Percentiles rank a stretch among this genome's conserved stretches.
These are phyloP conservation scores for Siniperca obscura DNA, from an alignment of 2,797 vertebrate species.

Conservation along the genomic window DNA sequence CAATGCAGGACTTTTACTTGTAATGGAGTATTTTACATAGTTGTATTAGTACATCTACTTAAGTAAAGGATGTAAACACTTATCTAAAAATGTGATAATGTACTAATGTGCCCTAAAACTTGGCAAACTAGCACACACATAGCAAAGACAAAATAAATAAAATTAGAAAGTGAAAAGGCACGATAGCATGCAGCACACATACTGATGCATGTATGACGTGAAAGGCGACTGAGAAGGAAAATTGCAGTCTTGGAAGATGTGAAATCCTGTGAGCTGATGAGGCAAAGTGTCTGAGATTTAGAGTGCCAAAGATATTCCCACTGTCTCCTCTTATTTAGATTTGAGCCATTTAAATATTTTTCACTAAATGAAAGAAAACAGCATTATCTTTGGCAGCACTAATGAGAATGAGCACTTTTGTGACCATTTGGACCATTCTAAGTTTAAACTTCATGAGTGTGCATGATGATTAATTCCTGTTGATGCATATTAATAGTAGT, in stretches of 20 bases:
- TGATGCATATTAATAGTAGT: not conserved
- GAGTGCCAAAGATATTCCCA: not conserved
- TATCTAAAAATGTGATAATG: not conserved
- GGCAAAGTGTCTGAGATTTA: not conserved
- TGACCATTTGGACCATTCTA: accelerated
- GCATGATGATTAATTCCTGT: conserved; percentile 3
- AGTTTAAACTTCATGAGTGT: not conserved
- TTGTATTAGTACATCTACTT: not conserved
- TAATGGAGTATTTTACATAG: not conserved
- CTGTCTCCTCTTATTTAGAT: not conserved
- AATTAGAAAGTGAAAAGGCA: not conserved
- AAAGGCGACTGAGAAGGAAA: not conserved
- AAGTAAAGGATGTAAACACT: not conserved
- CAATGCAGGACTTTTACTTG: not conserved
- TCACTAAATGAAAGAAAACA: not conserved
- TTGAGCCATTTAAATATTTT: not conserved
- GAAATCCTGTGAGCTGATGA: conserved; percentile 27
- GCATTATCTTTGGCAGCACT: not conserved
- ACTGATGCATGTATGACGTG: not conserved
- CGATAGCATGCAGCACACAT: not conserved
- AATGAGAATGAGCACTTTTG: not conserved
- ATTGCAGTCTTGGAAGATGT: not conserved
- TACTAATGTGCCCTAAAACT: no score
- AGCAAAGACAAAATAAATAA: not conserved
- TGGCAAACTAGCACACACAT: not conserved